These are phyloP conservation scores for Diuraphis noxia DNA, from an alignment of 1,140 invertebrate genomes.

Conservation along the genomic window DNA sequence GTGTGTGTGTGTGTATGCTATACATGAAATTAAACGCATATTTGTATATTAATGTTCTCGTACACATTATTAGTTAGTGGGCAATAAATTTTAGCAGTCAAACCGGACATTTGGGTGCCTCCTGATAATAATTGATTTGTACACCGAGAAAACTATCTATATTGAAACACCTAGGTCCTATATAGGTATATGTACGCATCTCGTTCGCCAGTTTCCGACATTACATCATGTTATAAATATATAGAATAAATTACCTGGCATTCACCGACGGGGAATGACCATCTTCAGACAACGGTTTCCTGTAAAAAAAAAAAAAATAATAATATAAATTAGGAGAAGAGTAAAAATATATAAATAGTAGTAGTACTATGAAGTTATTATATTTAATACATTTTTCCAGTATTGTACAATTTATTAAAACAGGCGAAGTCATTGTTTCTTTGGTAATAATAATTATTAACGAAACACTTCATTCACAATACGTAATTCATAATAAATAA, in stretches of 20 bases:
- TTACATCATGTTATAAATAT: not conserved
- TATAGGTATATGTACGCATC: not conserved
- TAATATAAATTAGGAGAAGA: not conserved
- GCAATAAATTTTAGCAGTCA: constrained; percentile 41
- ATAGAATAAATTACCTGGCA: constrained; percentile 30
- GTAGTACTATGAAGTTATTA: not conserved
- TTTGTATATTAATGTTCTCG: constrained; percentile 28
- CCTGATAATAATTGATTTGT: constrained; percentile 41
- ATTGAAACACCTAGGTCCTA: constrained; percentile 3
- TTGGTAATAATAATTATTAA: not conserved
- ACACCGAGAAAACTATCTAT: not conserved
- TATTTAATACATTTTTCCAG: not conserved
- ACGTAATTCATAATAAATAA: not conserved
- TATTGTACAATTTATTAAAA: not conserved
- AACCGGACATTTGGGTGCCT: constrained; percentile 29
- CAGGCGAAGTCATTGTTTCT: not conserved
- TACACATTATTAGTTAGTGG: constrained; percentile 19
- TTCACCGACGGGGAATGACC: constrained; percentile 30
- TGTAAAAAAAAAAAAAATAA: not conserved
- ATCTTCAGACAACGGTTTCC: constrained; percentile 34
- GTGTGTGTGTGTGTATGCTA: no score
- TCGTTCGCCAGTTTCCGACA: not conserved
- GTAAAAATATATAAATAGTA: not conserved
- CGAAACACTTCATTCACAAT: not conserved
- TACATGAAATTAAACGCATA: constrained; percentile 38